Evolutionary conservation across 1,140 invertebrate genomes (phyloP), one percentile per base, ranked within the genome.

Genomic region (Zaprionus africanus): DNA sequence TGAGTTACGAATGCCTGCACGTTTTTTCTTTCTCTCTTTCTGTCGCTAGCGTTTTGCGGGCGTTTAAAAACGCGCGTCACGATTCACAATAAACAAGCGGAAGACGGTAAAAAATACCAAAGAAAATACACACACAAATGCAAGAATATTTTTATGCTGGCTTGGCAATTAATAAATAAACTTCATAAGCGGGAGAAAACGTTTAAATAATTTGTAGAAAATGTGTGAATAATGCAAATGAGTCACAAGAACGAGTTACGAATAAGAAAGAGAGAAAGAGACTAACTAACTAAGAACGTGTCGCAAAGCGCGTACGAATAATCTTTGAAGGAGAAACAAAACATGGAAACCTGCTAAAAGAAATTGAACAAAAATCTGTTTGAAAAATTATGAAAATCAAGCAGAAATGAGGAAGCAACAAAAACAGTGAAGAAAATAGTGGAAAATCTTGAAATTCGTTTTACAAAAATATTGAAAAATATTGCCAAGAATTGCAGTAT

Each of bases 391-490:
- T 51, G 46, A 24, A 51, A 51, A 51, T 13, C 46, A 51, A 24
- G 46, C 46, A 22, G 11, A 43, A 31, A 56, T 24, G 9, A 1
- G 5, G 24, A 31, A 41, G 24, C n/a, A 56, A 13, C 51, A 46
- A 62, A 67, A 60, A 57, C 15, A n/a, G n/a, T 60, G 31, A 58
- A 71, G 67, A 56, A 15, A 59, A n/a, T n/a, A 6, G 17, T n/a
- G n/a, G 67, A 56, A 15, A 59, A n/a, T n/a, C n/a, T 43, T n/a
- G n/a, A 43, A 43, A 43, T 34, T 11, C 15, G 5, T 78, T 76
- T 76, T 87, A 80, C 66, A 87, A 78, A 82, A 87, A 79, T 88
- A 76, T 78, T 74, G 61, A 76, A 72, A 71, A 49, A 49, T 51
- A 51, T 51, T 51, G 46, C 46, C 9, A 24, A 24, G 9, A 24